Conservation (phyloP, 2,888 invertebrate species). For the Teleogryllus oceanicus region DNA sequence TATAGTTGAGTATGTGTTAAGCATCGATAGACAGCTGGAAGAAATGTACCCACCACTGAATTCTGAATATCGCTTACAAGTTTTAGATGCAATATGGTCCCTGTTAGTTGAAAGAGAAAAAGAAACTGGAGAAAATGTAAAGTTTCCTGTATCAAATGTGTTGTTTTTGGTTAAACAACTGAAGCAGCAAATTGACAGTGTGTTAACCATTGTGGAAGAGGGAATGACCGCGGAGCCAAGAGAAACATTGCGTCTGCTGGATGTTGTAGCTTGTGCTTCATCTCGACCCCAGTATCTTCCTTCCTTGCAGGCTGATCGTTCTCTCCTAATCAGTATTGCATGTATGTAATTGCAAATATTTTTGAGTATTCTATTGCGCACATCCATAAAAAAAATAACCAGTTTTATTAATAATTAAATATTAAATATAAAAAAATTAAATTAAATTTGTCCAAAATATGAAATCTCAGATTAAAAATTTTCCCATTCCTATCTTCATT, state of each 20-base stretch:
- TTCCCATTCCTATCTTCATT: no score
- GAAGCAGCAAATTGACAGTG: neutral
- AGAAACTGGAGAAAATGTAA: neutral
- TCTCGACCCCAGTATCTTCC: neutral
- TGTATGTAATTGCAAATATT: neutral
- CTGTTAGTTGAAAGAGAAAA: neutral
- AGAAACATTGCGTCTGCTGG: neutral
- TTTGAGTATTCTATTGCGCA: no score
- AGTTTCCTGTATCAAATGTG: neutral
- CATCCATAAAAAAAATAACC: no score
- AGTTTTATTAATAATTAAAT: no score
- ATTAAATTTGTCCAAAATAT: no score
- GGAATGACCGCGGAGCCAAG: neutral
- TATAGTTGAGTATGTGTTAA: neutral
- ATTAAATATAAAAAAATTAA: no score
- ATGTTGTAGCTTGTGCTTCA: neutral
- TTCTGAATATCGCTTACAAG: neutral
- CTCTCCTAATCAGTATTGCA: neutral
- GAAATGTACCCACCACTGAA: neutral
- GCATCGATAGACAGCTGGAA: neutral
- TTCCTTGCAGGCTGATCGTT: neutral
- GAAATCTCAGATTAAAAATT: no score
- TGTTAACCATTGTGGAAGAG: neutral
- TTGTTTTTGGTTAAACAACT: neutral
- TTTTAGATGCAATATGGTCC: conserved; percentile 1